A percentile compares a stretch with the other conserved stretches of the same genome.
Evolutionary conservation across 2,888 invertebrate genomes (phyloP).

Genomic region (Lamellibrachia columna): DNA sequence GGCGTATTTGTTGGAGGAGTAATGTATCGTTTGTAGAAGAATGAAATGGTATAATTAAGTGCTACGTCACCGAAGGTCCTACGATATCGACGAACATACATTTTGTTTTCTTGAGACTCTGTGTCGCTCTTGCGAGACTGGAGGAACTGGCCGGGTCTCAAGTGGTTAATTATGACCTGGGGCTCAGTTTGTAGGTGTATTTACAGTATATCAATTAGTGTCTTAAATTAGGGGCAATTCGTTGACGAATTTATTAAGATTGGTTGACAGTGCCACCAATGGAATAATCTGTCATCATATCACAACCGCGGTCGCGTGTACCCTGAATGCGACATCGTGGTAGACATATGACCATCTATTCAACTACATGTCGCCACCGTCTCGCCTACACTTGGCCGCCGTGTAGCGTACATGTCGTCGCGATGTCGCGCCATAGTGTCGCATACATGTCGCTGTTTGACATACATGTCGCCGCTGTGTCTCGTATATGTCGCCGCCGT

Average conservation of each 20-base stretch:
- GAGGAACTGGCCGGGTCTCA: not conserved
- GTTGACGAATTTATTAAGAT: not conserved
- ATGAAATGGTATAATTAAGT: not conserved
- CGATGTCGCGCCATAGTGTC: not conserved
- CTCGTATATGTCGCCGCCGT: not conserved
- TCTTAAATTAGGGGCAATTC: not conserved
- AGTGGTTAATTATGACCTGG: not conserved
- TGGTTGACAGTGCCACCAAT: not conserved
- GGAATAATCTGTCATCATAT: not conserved
- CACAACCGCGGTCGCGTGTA: not conserved
- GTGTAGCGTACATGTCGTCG: not conserved
- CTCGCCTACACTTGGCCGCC: not conserved
- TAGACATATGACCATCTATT: not conserved
- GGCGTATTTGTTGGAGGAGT: not conserved
- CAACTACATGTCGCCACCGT: not conserved
- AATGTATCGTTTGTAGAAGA: not conserved
- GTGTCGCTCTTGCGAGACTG: not conserved
- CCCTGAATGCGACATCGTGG: not conserved
- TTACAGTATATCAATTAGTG: not conserved
- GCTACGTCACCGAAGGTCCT: not conserved
- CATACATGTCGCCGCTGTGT: not conserved
- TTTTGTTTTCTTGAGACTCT: not conserved
- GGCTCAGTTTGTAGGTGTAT: not conserved
- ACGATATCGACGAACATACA: not conserved
- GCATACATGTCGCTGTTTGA: not conserved